These are phyloP conservation scores for Terrapene triunguis DNA, from an alignment of 2,113 vertebrate genomes.

Conservation along the genomic window DNA sequence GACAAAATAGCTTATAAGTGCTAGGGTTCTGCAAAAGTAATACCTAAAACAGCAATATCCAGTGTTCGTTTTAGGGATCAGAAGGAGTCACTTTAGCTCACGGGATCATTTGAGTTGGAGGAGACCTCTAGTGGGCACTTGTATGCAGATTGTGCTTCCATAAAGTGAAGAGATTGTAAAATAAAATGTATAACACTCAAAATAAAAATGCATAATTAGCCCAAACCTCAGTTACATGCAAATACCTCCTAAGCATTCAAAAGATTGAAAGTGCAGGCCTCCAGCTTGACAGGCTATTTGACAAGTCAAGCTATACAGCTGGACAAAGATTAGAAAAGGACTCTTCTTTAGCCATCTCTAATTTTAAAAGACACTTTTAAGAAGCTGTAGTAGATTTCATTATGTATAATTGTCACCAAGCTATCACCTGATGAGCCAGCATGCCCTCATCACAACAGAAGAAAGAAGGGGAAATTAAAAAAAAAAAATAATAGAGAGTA, in stretches of 20 bases:
- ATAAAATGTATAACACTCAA: neutral
- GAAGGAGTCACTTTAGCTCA: neutral
- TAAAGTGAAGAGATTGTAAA: neutral
- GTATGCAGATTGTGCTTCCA: neutral
- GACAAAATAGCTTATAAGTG: neutral
- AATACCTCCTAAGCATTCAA: neutral
- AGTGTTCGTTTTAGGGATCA: neutral
- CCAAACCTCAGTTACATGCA: neutral
- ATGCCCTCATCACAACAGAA: neutral
- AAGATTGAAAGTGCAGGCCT: neutral
- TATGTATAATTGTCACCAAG: neutral
- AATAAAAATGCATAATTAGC: neutral
- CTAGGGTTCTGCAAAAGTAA: neutral
- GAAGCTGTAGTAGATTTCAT: neutral
- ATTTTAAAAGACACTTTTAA: neutral
- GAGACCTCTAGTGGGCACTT: conserved; percentile 47
- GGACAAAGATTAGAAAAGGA: neutral
- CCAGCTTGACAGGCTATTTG: neutral
- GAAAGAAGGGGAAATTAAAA: neutral
- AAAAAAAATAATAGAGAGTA: neutral
- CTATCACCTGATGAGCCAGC: neutral
- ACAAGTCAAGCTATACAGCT: neutral
- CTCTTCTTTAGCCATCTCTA: neutral
- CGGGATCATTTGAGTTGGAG: conserved; percentile 23
- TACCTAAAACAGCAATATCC: neutral